A percentile compares a stretch with the other conserved stretches of the same genome.
These are phyloP conservation scores for Hylaeus volcanicus DNA, from an alignment of 1,140 invertebrate genomes.

Conservation along the genomic window DNA sequence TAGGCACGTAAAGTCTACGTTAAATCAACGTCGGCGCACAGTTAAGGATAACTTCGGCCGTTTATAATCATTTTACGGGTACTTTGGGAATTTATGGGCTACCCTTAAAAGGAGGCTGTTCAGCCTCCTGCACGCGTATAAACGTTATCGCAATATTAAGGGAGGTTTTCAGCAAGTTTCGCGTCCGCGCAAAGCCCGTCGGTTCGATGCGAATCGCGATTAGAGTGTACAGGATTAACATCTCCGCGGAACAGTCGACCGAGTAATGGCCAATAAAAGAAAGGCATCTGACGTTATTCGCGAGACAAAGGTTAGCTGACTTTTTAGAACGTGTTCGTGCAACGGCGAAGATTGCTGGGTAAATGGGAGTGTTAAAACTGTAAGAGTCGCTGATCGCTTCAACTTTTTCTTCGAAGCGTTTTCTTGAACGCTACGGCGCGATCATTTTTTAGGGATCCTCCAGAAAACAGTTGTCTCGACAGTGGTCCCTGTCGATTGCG, in stretches of 20 bases:
- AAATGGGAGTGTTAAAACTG: not conserved
- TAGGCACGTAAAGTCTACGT: constrained; percentile 57
- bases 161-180: constrained; percentile 27
- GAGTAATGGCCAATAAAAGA: constrained; percentile 13
- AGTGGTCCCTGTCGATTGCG: not conserved
- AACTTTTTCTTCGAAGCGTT: too few species aligned
- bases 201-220: constrained; percentile 17
- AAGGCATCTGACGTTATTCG: not conserved
- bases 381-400: not conserved
- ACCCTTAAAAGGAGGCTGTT: constrained; percentile 50
- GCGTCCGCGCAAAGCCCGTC: not conserved
- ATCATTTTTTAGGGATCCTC: too few species aligned
- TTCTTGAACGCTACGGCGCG: too few species aligned
- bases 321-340: not conserved
- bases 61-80: constrained; percentile 68
- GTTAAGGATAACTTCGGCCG: constrained; percentile 62
- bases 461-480: too few species aligned
- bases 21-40: constrained; percentile 63
- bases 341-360: not conserved
- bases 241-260: not conserved
- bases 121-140: constrained; percentile 41
- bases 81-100: constrained; percentile 58
- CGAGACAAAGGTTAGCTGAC: not conserved
- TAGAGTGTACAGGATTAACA: constrained; percentile 20
- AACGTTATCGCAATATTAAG: constrained; percentile 60